A percentile compares a stretch with the other conserved stretches of the same genome.
Conservation (phyloP, 2,888 invertebrate species). For the Polyommatus icarus region DNA sequence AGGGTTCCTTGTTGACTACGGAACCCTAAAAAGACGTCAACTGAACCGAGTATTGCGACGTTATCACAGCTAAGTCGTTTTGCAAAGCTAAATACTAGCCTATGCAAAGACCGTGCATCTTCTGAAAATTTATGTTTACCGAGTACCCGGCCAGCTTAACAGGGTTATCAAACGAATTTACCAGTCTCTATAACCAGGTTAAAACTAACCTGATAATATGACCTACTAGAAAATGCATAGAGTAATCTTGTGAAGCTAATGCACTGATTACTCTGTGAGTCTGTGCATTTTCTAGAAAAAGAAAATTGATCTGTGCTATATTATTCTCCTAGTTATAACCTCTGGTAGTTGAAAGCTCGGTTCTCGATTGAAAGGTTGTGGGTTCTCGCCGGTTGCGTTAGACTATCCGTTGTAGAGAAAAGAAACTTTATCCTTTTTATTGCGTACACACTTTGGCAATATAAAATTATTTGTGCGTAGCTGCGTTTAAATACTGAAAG, state of each 20-base stretch:
- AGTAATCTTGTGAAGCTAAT: constrained; percentile 17
- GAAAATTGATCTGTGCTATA: neutral
- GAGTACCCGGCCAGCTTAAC: constrained; percentile 25
- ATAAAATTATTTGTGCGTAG: too few relatives aligned
- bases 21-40: neutral
- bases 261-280: neutral
- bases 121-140: constrained; percentile 9
- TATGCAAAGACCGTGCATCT: neutral
- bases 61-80: neutral
- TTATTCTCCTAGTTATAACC: neutral
- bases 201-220: constrained; percentile 11
- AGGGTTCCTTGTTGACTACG: too few relatives aligned
- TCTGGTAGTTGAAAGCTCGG: neutral
- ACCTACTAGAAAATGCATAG: constrained; percentile 18
- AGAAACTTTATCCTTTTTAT: too few relatives aligned
- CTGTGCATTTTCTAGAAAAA: neutral
- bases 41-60: neutral
- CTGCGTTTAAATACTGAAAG: too few relatives aligned
- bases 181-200: constrained; percentile 14
- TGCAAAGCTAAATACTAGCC: constrained; percentile 12
- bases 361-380: neutral
- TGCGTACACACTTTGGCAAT: too few relatives aligned
- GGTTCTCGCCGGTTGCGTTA: neutral
- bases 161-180: constrained; percentile 25
- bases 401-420: too few relatives aligned